phyloP scores from a whole-genome alignment of 2,888 invertebrate species.

The Eilema caniola region DNA sequence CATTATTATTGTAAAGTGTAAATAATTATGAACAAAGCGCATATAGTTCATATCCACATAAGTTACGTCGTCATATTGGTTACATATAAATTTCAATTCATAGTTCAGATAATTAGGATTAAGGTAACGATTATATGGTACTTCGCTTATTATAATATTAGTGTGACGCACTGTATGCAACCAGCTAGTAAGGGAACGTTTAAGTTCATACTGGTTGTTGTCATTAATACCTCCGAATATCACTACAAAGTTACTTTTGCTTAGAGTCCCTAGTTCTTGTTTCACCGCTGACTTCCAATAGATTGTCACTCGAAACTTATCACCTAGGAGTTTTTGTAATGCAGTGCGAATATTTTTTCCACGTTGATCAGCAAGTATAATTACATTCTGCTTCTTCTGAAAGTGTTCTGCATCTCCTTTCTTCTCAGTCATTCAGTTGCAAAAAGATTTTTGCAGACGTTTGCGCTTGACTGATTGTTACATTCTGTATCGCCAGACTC shows the following conservation, averaged over 20 bases:
- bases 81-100: neutral
- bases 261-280: neutral
- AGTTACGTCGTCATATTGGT: neutral
- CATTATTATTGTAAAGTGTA: too few species aligned
- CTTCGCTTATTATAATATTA: neutral
- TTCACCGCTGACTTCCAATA: neutral
- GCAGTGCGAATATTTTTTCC: too few species aligned
- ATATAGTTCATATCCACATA: neutral
- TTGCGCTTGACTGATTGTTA: too few species aligned
- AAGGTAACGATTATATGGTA: neutral
- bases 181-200: too few species aligned
- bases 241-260: neutral
- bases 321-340: neutral
- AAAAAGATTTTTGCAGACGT: too few species aligned
- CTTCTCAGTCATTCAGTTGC: neutral
- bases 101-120: neutral
- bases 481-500: too few species aligned
- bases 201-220: too few species aligned
- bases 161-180: neutral
- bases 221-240: neutral
- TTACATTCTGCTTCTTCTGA: neutral
- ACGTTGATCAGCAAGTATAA: too few species aligned
- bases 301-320: neutral
- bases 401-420: neutral
- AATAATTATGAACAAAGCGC: too few species aligned